These are phyloP conservation scores for Bombus balteatus DNA, from an alignment of 1,140 invertebrate genomes.

Conservation along the genomic window DNA sequence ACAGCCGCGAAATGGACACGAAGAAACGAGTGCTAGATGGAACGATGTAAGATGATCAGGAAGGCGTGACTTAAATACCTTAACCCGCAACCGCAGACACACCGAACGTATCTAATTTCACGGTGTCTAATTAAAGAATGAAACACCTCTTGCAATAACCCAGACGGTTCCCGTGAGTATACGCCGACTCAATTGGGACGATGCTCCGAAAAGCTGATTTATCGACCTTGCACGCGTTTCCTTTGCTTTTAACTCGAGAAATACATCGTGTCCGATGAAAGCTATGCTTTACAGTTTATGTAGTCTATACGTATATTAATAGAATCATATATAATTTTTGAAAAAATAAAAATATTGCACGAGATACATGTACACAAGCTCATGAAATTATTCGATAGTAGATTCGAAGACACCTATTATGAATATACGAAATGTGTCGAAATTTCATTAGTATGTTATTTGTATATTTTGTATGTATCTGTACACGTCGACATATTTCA, in stretches of 20 bases:
- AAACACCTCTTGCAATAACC: conserved; percentile 15
- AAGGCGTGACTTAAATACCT: conserved; percentile 33
- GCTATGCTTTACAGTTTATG: not conserved
- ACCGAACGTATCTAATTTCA: conserved; percentile 35
- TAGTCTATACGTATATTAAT: too few species aligned
- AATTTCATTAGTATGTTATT: too few species aligned
- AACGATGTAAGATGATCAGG: conserved; percentile 32
- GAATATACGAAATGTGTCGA: too few species aligned
- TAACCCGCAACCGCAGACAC: not conserved
- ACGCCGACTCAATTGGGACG: not conserved
- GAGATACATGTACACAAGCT: too few species aligned
- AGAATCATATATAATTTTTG: too few species aligned
- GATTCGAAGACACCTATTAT: too few species aligned
- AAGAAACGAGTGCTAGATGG: not conserved
- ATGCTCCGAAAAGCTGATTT: not conserved
- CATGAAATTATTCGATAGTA: too few species aligned
- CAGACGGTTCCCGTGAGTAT: not conserved
- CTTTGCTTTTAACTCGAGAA: not conserved
- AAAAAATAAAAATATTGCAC: too few species aligned
- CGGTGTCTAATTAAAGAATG: conserved; percentile 44
- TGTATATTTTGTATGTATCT: too few species aligned
- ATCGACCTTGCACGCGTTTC: too few species aligned
- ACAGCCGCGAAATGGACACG: not conserved
- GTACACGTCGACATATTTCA: too few species aligned
- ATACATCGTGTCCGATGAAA: not conserved